phyloP scores from a whole-genome alignment of 2,113 vertebrate species.

The Hyaena hyaena region DNA sequence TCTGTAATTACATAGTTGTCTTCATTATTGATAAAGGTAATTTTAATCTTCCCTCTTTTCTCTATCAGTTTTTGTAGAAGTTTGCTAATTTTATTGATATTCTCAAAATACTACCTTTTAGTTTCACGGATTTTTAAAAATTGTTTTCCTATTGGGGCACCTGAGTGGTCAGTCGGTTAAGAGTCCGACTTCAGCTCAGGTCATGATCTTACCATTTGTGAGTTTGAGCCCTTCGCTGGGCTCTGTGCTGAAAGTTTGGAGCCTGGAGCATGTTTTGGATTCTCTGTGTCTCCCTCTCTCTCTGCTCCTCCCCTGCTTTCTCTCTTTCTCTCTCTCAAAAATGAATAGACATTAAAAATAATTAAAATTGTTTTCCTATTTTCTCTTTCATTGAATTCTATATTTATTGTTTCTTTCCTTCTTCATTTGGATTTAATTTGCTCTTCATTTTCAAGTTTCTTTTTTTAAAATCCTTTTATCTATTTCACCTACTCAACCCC shows the following conservation, averaged over 20 bases:
- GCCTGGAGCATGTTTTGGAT: no score
- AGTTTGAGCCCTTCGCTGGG: no score
- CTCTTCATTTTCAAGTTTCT: not conserved
- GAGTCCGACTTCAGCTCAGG: no score
- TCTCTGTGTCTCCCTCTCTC: no score
- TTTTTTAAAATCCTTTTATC: not conserved
- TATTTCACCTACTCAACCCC: not conserved
- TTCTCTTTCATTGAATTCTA: not conserved
- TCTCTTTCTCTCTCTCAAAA: no score
- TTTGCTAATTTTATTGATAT: constrained; percentile 2
- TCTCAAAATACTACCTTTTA: not conserved
- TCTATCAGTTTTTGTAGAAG: not conserved
- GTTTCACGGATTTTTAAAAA: not conserved
- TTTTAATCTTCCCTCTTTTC: constrained; percentile 20
- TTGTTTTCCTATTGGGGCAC: not conserved
- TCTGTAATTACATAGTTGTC: not conserved
- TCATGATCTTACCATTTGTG: no score
- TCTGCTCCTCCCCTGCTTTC: no score
- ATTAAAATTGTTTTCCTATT: not conserved
- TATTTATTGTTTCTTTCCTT: not conserved
- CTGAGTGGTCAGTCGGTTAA: no score
- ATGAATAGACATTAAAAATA: no score
- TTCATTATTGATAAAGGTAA: constrained; percentile 14
- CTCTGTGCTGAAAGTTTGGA: no score
- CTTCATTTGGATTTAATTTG: constrained; percentile 1